Percentiles rank a stretch among this genome's conserved stretches.
These are phyloP conservation scores for Perithous albicinctus DNA, from an alignment of 2,888 invertebrate species.

Conservation along the genomic window DNA sequence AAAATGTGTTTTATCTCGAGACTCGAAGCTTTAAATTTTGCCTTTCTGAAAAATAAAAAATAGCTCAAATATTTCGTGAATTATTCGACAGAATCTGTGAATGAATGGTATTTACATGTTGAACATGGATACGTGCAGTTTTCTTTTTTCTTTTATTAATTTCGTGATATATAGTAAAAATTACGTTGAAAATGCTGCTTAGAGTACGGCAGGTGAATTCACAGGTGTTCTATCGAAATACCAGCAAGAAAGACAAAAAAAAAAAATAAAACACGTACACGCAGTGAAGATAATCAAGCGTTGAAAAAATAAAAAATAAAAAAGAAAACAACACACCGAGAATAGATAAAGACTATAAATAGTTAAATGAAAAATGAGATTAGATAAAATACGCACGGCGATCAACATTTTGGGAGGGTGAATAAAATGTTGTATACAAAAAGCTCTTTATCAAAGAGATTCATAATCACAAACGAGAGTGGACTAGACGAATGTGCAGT, in stretches of 20 bases:
- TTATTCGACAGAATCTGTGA: background rate
- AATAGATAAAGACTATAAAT: constrained; percentile 34
- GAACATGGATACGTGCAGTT: constrained; percentile 11
- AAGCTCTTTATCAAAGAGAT: constrained; percentile 44
- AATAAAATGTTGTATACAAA: constrained; percentile 18
- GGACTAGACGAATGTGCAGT: constrained; percentile 41
- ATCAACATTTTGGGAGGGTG: constrained; percentile 32
- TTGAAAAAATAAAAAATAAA: constrained; percentile 29
- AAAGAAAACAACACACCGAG: constrained; percentile 31
- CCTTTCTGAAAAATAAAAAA: constrained; percentile 1
- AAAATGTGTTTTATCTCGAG: background rate
- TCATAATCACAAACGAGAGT: constrained; percentile 27
- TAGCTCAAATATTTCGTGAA: background rate
- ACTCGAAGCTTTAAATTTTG: background rate
- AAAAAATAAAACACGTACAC: constrained; percentile 19
- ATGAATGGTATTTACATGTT: background rate
- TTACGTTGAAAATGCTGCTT: background rate
- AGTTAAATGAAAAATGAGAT: constrained; percentile 19
- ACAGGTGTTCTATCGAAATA: constrained; percentile 1
- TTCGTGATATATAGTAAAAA: background rate
- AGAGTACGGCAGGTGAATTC: background rate
- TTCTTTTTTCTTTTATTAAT: constrained; percentile 9
- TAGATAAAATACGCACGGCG: constrained; percentile 20
- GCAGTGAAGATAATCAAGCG: constrained; percentile 40
- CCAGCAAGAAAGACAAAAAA: constrained; percentile 1